Evolutionary conservation across 2,113 vertebrate species (phyloP).

Genomic region (Columba livia): DNA sequence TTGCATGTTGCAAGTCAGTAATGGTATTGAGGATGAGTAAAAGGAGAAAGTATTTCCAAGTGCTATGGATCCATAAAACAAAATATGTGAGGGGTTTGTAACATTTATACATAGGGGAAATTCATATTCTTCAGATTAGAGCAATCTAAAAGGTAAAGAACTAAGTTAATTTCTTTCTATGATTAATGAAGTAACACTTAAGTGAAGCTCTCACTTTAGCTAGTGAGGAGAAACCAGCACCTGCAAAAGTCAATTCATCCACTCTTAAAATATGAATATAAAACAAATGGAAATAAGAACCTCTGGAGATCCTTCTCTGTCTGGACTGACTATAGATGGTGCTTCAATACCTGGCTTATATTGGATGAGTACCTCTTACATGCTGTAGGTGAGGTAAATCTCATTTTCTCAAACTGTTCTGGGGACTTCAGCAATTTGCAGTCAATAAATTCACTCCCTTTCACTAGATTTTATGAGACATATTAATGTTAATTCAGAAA

Average conservation of each 20-base stretch:
- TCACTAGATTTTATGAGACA: slow-evolving; percentile 24
- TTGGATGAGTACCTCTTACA: neutral
- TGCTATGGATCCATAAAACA: neutral
- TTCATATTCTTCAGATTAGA: neutral
- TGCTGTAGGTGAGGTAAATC: neutral
- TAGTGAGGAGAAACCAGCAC: neutral
- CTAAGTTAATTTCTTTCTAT: neutral
- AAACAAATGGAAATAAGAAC: neutral
- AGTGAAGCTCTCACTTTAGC: neutral
- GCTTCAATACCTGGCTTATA: neutral
- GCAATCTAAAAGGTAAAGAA: neutral
- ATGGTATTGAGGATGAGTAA: neutral
- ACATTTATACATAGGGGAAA: neutral
- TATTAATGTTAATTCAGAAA: slow-evolving; percentile 24
- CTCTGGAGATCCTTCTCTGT: neutral
- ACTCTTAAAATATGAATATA: neutral
- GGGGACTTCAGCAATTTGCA: slow-evolving; percentile 4
- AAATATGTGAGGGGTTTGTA: neutral
- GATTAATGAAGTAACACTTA: neutral
- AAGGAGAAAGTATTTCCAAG: neutral
- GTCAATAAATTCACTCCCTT: slow-evolving; percentile 17
- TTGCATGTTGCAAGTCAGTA: neutral
- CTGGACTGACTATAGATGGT: neutral
- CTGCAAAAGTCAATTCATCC: neutral
- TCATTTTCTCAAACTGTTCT: slow-evolving; percentile 22